Conservation (phyloP, 2,888 invertebrate genomes). For the Melanchra persicariae region DNA sequence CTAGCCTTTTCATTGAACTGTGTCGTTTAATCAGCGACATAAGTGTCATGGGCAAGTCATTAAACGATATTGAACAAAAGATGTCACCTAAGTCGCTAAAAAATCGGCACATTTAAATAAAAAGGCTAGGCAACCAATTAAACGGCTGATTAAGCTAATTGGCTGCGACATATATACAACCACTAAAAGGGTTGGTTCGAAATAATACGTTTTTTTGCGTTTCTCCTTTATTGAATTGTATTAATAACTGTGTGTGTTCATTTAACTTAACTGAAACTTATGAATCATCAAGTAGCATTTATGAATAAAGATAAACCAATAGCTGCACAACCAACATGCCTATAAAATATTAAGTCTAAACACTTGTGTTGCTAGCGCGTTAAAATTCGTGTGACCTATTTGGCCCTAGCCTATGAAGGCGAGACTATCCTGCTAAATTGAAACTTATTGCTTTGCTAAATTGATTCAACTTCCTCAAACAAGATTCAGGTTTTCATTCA, state of each 20-base stretch:
- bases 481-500: slow-evolving; percentile 10
- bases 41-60: no score
- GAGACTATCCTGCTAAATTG: neutral
- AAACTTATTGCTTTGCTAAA: slow-evolving; percentile 16
- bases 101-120: no score
- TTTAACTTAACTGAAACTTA: slow-evolving; percentile 18
- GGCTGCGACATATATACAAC: neutral
- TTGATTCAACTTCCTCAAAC: slow-evolving; percentile 22
- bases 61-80: no score
- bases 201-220: neutral
- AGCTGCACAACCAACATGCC: neutral
- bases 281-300: slow-evolving; percentile 36
- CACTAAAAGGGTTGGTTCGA: neutral
- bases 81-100: no score
- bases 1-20: no score
- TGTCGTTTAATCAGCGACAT: no score
- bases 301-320: slow-evolving; percentile 11
- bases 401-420: neutral
- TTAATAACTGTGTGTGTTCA: neutral
- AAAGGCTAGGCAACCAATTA: no score
- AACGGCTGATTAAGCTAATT: no score
- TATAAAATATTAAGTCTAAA: slow-evolving; percentile 1
- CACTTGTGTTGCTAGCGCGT: neutral
- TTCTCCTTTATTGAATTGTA: slow-evolving; percentile 20
- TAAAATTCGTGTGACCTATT: slow-evolving; percentile 16